Evolutionary conservation across 1,140 invertebrate genomes (phyloP), one percentile per base, ranked within the genome.

Genomic region (Caenorhabditis remanei): DNA sequence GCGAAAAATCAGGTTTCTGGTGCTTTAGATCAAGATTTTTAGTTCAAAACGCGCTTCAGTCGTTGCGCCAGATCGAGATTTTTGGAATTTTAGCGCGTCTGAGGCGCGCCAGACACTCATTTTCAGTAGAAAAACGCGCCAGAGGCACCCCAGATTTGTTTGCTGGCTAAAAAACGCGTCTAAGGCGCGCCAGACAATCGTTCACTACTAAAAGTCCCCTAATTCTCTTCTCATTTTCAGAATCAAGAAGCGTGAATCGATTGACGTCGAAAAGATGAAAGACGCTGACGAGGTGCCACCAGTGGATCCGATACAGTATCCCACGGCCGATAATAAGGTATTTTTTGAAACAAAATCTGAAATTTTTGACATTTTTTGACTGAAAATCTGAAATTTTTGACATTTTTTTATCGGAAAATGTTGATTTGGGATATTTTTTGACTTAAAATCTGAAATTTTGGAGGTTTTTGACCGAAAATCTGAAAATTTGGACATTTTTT

Each of bases 281-380:
- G 50, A 53, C 50, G 32, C 32, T 19, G 71, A 79, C n/a, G 71
- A 79, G n/a, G n/a, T 53, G 32, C 71, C 71, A 46, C 71, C 71
- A 13, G 71, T 79, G 8, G 71, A 79, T 53, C 71, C 71, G 71
- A 79, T 79, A 24, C 71, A 79, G 46, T 79, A 79, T 53, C 71
- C 71, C 2, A 24, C 43, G 1, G 40, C 13, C 11, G 71, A 79
- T 50, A n/a, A 24, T n/a, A 79, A 79, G 71, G 71, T 79, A 65
- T 40, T 58, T 19, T 58, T 32, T 32, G 32, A 32, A 32, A 1
- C 32, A 1, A 32, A 32, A n/a, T 0, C n/a, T n/a, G 56, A n/a
- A 5, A 21, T n/a, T 61, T 58, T 58, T 2, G 56, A 1, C 16
- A 13, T 58, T 58, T 58, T 58, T 58, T 19, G 16, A 6, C n/a